Conservation (phyloP, 2,888 invertebrate species). For the Crocallis elinguaria region DNA sequence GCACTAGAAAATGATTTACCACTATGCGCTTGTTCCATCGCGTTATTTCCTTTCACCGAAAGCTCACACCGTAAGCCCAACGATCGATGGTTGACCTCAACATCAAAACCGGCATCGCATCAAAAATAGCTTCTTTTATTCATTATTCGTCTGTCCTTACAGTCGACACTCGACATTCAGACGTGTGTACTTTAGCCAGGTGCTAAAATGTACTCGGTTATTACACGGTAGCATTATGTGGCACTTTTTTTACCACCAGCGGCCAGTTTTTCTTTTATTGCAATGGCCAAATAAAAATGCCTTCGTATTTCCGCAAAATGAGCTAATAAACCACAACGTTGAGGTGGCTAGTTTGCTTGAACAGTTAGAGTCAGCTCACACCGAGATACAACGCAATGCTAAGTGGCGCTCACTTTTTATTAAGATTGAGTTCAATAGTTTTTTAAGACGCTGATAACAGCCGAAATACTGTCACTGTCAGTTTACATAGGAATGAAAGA, state of each 20-base stretch:
- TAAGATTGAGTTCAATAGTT: too few species aligned
- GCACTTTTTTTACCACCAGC: conserved; percentile 40
- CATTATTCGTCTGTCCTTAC: conserved; percentile 46
- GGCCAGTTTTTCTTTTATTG: conserved; percentile 44
- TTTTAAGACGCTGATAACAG: too few species aligned
- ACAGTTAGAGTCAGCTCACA: conserved; percentile 8
- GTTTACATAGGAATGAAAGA: too few species aligned
- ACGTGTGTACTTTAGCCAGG: conserved; percentile 36
- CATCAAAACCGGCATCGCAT: background rate
- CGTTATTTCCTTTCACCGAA: too few species aligned
- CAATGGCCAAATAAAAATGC: conserved; percentile 22
- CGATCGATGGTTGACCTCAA: too few species aligned
- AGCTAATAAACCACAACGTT: conserved; percentile 16
- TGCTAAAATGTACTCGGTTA: conserved; percentile 51
- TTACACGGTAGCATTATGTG: conserved; percentile 52
- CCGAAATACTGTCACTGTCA: too few species aligned
- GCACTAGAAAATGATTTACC: too few species aligned
- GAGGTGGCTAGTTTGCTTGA: conserved; percentile 4
- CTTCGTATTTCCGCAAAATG: conserved; percentile 30
- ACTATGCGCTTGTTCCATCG: too few species aligned
- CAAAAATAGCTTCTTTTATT: conserved; percentile 26
- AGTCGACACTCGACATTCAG: conserved; percentile 46
- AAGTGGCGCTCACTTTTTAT: too few species aligned
- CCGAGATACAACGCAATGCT: too few species aligned
- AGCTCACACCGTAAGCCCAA: too few species aligned